Percentiles rank a stretch among this genome's conserved stretches.
Conservation (phyloP, 2,888 invertebrate genomes). For the Hirtodrosophila histrioides region DNA sequence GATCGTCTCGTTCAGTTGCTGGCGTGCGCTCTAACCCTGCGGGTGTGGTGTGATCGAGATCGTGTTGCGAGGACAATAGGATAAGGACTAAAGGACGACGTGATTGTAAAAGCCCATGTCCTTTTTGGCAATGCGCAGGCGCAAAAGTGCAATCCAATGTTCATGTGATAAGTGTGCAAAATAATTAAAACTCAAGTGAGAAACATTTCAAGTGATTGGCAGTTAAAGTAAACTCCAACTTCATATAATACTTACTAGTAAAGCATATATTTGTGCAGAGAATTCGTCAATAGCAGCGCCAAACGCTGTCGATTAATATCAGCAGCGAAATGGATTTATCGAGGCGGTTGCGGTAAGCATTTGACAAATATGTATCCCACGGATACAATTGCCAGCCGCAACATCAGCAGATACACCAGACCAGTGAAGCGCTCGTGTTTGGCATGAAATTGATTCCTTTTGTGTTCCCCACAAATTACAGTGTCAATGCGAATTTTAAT, state of each 20-base stretch:
- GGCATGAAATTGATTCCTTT: slow-evolving; percentile 77
- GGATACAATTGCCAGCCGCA: slow-evolving; percentile 45
- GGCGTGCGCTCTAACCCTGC: slow-evolving; percentile 81
- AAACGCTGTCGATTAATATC: slow-evolving; percentile 62
- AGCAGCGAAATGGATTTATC: slow-evolving; percentile 84
- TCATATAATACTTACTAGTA: too few species aligned
- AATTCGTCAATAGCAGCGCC: slow-evolving; percentile 34
- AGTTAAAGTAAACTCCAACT: slow-evolving; percentile 23
- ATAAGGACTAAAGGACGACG: slow-evolving; percentile 28
- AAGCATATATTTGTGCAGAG: slow-evolving; percentile 38
- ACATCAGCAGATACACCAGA: slow-evolving; percentile 18
- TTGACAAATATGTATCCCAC: slow-evolving; percentile 67
- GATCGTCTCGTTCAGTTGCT: slow-evolving; percentile 82
- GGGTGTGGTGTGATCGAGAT: slow-evolving; percentile 76
- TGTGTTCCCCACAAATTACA: slow-evolving; percentile 76
- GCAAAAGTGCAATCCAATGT: slow-evolving; percentile 55
- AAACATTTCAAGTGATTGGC: slow-evolving; percentile 45
- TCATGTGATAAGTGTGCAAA: slow-evolving; percentile 46
- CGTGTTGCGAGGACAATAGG: slow-evolving; percentile 27
- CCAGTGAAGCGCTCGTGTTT: slow-evolving; percentile 36
- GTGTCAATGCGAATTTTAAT: slow-evolving; percentile 80
- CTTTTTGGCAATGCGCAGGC: slow-evolving; percentile 66
- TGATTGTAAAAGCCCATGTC: slow-evolving; percentile 23
- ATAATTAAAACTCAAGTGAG: slow-evolving; percentile 75
- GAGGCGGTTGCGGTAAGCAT: slow-evolving; percentile 84